Evolutionary conservation across 2,888 invertebrate species (phyloP), one percentile per base, ranked within the genome.

Genomic region (Cepaea hortensis): DNA sequence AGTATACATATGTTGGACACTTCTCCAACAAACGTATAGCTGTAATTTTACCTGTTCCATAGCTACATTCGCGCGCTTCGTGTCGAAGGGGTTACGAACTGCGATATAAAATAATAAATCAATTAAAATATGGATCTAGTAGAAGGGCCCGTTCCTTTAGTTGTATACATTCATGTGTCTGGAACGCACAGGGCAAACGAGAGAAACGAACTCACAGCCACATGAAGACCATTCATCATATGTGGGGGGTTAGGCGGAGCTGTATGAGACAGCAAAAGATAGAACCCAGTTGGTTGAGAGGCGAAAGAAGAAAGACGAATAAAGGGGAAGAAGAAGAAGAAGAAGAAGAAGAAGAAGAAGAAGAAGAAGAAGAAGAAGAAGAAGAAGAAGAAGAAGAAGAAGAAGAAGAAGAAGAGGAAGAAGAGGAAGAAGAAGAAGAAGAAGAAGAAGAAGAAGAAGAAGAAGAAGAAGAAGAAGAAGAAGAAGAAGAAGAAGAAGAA

Each of bases 341-440:
- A 48, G 23, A 48, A 75, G 75, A 75, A 48, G 48, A 48, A 75
- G 48, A 75, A 46, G 48, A 23, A 75, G 35, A 35, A 48, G 48
- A 23, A 75, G 75, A 35, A 48, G 48, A 75, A 75, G 75, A 75
- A 75, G 48, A 48, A 75, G 75, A 75, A 48, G 23, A 75, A 75
- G 35, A 35, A 48, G 48, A 48, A 75, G 75, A 35, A 48, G 48
- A 23, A 75, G 48, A 75, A 48, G 48, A 18, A 75, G 75, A 75
- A 48, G 48, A 75, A 75, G 48, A 75, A 75, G 75, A 75, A 23
- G 23, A 75, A 35, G 75, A 75, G n/a, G 48, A 23, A 75, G 48
- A 75, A 48, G 48, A 48, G 5, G 48, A 48, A 75, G 75, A 75
- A 48, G 48, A 48, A 35, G 75, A 75, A 48, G 23, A 23, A 75